These are phyloP conservation scores for Engraulis encrasicolus DNA, from an alignment of 2,113 vertebrate species.

Conservation along the genomic window DNA sequence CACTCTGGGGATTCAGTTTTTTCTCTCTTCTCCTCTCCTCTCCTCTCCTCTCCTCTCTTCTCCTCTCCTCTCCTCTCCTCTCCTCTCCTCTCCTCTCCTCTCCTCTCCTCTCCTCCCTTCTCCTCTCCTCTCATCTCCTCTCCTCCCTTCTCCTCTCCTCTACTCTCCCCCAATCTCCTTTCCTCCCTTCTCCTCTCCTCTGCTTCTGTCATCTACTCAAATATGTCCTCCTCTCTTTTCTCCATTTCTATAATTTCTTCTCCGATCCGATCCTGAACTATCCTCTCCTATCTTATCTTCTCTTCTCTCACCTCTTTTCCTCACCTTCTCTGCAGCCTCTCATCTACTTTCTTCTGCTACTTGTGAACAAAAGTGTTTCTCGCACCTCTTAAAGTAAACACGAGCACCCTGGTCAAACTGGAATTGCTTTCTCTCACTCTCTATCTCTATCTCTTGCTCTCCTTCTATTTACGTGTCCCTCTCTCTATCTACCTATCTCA, in stretches of 20 bases:
- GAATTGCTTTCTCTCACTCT: background rate
- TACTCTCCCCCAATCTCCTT: too few species aligned
- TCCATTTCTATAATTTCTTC: too few species aligned
- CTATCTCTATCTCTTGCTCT: background rate
- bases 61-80: background rate
- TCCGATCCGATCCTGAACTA: too few species aligned
- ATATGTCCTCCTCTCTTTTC: too few species aligned
- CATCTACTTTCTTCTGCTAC: slow-evolving; percentile 30
- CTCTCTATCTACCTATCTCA: background rate
- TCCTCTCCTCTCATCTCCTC: background rate
- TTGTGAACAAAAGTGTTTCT: slow-evolving; percentile 17
- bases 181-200: background rate
- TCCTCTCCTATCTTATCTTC: slow-evolving; percentile 28
- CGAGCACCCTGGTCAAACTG: background rate
- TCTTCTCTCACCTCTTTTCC: slow-evolving; percentile 28
- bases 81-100: slow-evolving; percentile 30
- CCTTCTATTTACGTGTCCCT: background rate
- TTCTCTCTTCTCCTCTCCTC: slow-evolving; percentile 31
- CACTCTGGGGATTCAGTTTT: background rate
- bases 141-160: too few species aligned
- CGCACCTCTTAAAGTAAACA: background rate
- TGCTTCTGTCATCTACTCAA: too few species aligned
- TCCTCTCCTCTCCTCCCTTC: slow-evolving; percentile 22
- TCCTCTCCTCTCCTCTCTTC: background rate
- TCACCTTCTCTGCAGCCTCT: slow-evolving; percentile 21